These are phyloP conservation scores for Dolichotis patagonum DNA, from an alignment of 2,113 vertebrate species.

Conservation along the genomic window DNA sequence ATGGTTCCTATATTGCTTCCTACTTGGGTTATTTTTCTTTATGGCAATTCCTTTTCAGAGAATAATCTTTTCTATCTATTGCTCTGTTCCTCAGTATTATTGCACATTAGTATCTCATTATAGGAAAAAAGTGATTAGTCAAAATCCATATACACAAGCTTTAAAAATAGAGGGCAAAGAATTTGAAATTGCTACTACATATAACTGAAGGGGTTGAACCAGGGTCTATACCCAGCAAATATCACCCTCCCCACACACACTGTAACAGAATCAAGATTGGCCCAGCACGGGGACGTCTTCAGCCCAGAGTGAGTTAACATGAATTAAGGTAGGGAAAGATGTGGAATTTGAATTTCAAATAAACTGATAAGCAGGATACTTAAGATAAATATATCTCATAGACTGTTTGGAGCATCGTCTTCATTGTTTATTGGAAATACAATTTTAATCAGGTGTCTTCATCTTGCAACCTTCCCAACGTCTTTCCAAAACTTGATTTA, in stretches of 20 bases:
- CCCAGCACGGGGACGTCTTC: neutral
- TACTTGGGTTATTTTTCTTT: neutral
- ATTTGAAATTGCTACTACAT: neutral
- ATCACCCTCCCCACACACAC: neutral
- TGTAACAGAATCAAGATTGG: neutral
- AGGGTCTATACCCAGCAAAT: neutral
- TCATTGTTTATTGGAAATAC: neutral
- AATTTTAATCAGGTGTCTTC: neutral
- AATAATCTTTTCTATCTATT: neutral
- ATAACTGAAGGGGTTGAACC: neutral
- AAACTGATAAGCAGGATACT: neutral
- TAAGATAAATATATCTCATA: neutral
- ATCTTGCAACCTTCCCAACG: neutral
- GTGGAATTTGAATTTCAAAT: neutral
- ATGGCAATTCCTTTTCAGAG: neutral
- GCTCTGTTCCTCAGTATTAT: neutral
- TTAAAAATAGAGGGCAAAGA: neutral
- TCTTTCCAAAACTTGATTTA: neutral
- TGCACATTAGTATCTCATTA: neutral
- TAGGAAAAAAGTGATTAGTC: neutral
- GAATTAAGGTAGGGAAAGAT: neutral
- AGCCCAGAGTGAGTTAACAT: neutral
- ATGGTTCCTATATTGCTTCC: neutral
- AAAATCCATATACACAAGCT: neutral
- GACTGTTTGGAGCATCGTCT: neutral